Conservation (phyloP, 2,113 vertebrate species). For the Thamnophis sirtalis region DNA sequence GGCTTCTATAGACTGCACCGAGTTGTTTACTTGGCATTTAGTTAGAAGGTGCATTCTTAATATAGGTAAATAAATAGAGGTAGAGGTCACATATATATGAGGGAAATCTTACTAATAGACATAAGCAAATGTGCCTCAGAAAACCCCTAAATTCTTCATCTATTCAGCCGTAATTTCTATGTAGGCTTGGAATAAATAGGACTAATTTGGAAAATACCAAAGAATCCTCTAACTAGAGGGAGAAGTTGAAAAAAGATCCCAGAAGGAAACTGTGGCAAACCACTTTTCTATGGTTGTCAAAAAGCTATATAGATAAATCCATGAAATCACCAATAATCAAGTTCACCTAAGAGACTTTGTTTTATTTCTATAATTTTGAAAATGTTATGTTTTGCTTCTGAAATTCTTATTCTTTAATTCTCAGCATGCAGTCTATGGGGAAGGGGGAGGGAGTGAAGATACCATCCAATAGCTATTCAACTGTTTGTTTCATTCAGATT, state of each 20-base stretch:
- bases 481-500: not conserved
- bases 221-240: not conserved
- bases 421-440: not conserved
- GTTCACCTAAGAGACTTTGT: not conserved
- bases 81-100: not conserved
- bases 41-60: not conserved
- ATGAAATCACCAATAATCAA: not conserved
- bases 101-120: too few relatives aligned
- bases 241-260: not conserved
- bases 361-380: not conserved
- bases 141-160: not conserved
- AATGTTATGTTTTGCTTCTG: not conserved
- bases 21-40: not conserved
- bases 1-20: not conserved
- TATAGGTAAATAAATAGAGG: not conserved
- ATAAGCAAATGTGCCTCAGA: not conserved
- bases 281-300: not conserved
- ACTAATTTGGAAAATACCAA: not conserved
- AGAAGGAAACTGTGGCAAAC: not conserved
- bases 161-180: not conserved
- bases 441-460: not conserved
- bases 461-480: not conserved
- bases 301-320: not conserved
- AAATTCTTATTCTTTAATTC: not conserved
- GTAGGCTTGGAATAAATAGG: not conserved